Conservation (phyloP, 2,888 invertebrate species). For the Dolichomitus sp. region DNA sequence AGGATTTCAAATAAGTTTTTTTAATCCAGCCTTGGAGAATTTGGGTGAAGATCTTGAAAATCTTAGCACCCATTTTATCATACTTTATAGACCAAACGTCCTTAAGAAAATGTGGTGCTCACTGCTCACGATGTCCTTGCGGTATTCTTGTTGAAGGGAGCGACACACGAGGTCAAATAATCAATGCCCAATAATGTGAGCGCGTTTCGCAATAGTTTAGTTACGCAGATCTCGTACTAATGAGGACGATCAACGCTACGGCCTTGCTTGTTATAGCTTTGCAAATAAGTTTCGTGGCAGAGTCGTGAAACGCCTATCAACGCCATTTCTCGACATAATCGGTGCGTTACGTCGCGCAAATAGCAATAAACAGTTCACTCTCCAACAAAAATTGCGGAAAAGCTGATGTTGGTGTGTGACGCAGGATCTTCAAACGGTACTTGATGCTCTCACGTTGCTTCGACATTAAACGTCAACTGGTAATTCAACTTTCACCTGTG, state of each 20-base stretch:
- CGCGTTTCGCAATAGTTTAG: slow-evolving; percentile 49
- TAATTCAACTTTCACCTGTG: slow-evolving; percentile 55
- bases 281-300: background rate
- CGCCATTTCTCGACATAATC: background rate
- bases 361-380: background rate
- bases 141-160: background rate
- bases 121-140: slow-evolving; percentile 15
- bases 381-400: background rate
- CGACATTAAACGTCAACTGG: slow-evolving; percentile 32
- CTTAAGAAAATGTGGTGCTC: background rate
- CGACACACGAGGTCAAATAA: slow-evolving; percentile 24
- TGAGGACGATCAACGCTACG: slow-evolving; percentile 29
- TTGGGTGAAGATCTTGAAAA: too few relatives aligned
- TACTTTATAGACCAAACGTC: background rate
- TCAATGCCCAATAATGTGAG: slow-evolving; percentile 51
- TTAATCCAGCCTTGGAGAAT: too few relatives aligned
- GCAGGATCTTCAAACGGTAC: slow-evolving; percentile 1
- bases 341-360: background rate
- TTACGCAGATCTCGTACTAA: slow-evolving; percentile 47
- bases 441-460: background rate
- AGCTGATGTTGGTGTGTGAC: background rate
- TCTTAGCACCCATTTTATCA: too few relatives aligned
- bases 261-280: background rate
- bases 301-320: background rate
- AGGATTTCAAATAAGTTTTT: too few relatives aligned